Evolutionary conservation across 1,140 invertebrate genomes (phyloP).

Genomic region (Belonocnema kinseyi): DNA sequence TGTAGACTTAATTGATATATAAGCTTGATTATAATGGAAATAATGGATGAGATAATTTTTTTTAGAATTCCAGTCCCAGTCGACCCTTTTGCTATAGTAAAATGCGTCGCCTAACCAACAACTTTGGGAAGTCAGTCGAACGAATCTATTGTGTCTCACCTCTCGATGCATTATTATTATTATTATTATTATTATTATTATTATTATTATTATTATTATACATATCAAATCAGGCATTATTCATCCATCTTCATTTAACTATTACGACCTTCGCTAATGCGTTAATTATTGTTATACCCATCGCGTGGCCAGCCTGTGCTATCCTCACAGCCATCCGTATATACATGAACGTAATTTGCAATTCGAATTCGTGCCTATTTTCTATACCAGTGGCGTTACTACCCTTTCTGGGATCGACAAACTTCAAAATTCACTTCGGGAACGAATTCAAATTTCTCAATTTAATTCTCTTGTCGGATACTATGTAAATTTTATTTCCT

Average conservation of each 20-base stretch:
- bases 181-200: slow-evolving; percentile 23
- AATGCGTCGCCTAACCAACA: slow-evolving; percentile 73
- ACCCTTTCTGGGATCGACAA: slow-evolving; percentile 1
- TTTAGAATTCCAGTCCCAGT: slow-evolving; percentile 63
- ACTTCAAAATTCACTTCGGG: slow-evolving; percentile 11
- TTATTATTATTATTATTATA: slow-evolving; percentile 34
- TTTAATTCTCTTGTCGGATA: too few species aligned
- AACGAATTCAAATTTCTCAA: too few species aligned
- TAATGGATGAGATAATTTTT: neutral
- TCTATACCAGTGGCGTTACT: slow-evolving; percentile 21
- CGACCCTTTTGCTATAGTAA: slow-evolving; percentile 64
- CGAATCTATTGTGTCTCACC: slow-evolving; percentile 60
- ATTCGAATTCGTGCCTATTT: slow-evolving; percentile 30
- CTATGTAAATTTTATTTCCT: slow-evolving; percentile 4
- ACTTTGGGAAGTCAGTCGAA: slow-evolving; percentile 68
- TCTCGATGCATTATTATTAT: slow-evolving; percentile 44
- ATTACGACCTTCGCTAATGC: slow-evolving; percentile 65
- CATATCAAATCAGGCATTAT: slow-evolving; percentile 63
- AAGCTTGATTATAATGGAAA: too few species aligned
- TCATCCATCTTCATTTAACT: slow-evolving; percentile 63
- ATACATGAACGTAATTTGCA: slow-evolving; percentile 25
- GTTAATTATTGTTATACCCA: slow-evolving; percentile 74
- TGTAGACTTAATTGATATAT: too few species aligned
- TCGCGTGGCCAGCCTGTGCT: slow-evolving; percentile 74
- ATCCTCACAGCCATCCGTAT: slow-evolving; percentile 50